Conservation (phyloP, 2,797 vertebrate species). For the Pogonophryne albipinna region DNA sequence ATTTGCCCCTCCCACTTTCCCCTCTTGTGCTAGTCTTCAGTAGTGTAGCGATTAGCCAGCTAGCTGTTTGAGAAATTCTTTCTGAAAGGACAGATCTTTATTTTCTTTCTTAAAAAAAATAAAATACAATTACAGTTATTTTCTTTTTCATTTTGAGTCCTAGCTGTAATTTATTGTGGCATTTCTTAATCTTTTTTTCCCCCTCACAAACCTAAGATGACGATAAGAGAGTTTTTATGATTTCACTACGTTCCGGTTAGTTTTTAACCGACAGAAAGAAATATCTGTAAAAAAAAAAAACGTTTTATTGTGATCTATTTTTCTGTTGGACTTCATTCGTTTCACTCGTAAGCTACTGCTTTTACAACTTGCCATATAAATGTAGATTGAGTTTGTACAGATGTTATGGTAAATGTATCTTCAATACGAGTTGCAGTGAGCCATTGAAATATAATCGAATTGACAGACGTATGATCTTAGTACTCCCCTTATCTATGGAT, state of each 20-base stretch:
- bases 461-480: conserved; percentile 58
- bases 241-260: conserved; percentile 72
- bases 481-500: conserved; percentile 60
- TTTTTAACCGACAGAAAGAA: conserved; percentile 63
- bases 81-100: conserved; percentile 65
- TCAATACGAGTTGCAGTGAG: conserved; percentile 73
- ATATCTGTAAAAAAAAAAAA: conserved; percentile 60
- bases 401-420: conserved; percentile 79
- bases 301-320: conserved; percentile 74
- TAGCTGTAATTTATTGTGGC: conserved; percentile 84
- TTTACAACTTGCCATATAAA: conserved; percentile 76
- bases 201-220: conserved; percentile 74
- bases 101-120: conserved; percentile 18
- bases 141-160: conserved; percentile 59
- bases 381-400: conserved; percentile 81
- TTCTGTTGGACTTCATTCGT: conserved; percentile 57
- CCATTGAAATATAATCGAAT: conserved; percentile 73
- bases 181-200: conserved; percentile 63
- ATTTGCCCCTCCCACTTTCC: conserved; percentile 15
- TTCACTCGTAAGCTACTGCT: conserved; percentile 70
- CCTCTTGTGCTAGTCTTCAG: conserved; percentile 72
- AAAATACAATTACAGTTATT: conserved; percentile 28
- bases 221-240: conserved; percentile 70
- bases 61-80: conserved; percentile 71
- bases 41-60: conserved; percentile 77